Evolutionary conservation across 2,888 invertebrate genomes (phyloP), one percentile per base, ranked within the genome.

Genomic region (Morpho helenor): DNA sequence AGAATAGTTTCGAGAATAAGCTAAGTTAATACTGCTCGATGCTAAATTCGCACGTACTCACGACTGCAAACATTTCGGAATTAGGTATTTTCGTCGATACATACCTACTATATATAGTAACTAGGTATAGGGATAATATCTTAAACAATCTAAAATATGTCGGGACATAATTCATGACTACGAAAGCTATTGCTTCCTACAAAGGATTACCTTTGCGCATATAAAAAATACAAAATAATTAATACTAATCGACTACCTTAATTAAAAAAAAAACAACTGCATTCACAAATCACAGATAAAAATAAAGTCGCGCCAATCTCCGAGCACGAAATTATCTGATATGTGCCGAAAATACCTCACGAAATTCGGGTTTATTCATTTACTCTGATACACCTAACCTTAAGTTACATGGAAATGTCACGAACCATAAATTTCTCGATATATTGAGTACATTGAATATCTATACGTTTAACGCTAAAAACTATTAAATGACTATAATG

Each of bases 201-300:
- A 60, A 65, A 56, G 58, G 51, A 60, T 58, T 52, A 46, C 52
- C 60, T 57, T 58, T 61, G 61, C 56, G 59, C 64, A 64, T 66
- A 65, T 68, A 68, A 70, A 68, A 71, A 68, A 70, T 67, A 70
- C 66, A 72, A 66, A 63, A 61, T 58, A 61, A 57, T 67, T 65
- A 65, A 66, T 56, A 64, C 60, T 61, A 43, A 61, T 59, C 52
- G 57, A 52, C 55, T 56, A 56, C 50, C 61, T 56, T 59, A 68
- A 70, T 59, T 60, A 66, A 63, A 61, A 16, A n/a, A 68, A 73
- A 72, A 69, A 72, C 77, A 82, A 84, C 77, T 79, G 80, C 81
- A 79, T 82, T 76, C 77, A 76, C 72, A 62, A 82, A 87, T 87
- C 88, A 88, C 87, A 87, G 87, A 87, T 81, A 75, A 71, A 73